These are phyloP conservation scores for Acromyrmex heyeri DNA, from an alignment of 1,140 invertebrate species.

Conservation along the genomic window DNA sequence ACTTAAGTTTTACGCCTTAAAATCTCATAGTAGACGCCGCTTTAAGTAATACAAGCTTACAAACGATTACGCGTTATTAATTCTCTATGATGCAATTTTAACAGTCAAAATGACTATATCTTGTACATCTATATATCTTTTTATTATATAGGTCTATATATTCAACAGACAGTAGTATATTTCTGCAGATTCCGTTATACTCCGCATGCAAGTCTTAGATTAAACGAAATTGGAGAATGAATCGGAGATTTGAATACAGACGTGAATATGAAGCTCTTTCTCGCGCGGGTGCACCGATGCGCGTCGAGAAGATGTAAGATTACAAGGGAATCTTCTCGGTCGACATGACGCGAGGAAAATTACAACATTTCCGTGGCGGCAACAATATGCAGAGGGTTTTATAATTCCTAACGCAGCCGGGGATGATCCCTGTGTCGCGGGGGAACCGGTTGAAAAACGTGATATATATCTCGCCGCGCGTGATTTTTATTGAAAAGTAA, in stretches of 20 bases:
- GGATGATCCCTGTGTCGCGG: slow-evolving; percentile 5
- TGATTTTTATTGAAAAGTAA: slow-evolving; percentile 59
- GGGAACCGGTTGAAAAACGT: slow-evolving; percentile 33
- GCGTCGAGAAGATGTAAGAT: slow-evolving; percentile 31
- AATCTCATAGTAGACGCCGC: no score
- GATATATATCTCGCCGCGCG: background rate
- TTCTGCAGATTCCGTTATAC: background rate
- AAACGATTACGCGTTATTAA: background rate
- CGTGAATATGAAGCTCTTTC: slow-evolving; percentile 7
- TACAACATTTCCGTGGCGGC: slow-evolving; percentile 9
- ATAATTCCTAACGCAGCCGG: slow-evolving; percentile 26
- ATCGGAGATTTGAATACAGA: slow-evolving; percentile 20
- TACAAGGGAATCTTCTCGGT: slow-evolving; percentile 43
- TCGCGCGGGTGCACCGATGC: slow-evolving; percentile 23
- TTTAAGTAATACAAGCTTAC: background rate
- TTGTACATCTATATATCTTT: background rate
- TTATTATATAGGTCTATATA: background rate
- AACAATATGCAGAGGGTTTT: slow-evolving; percentile 12
- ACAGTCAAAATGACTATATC: background rate
- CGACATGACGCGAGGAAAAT: slow-evolving; percentile 33
- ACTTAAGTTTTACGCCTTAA: no score
- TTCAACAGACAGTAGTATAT: background rate
- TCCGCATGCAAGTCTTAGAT: background rate
- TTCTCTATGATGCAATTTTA: background rate
- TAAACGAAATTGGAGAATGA: slow-evolving; percentile 21